These are phyloP conservation scores for Australoheros scitulus DNA, from an alignment of 2,113 vertebrate genomes.

Conservation along the genomic window DNA sequence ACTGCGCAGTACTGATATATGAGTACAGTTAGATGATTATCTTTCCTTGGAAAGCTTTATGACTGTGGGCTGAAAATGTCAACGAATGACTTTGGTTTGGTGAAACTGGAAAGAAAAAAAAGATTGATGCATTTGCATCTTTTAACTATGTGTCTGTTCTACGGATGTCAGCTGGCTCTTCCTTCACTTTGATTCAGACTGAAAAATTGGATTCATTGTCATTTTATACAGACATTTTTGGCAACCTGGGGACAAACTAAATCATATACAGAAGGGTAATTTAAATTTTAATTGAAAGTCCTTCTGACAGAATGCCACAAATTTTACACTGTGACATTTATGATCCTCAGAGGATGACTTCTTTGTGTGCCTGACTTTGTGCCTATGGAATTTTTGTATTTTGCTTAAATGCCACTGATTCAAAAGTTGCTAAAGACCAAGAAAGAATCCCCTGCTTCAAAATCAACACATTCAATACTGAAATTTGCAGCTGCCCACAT, in stretches of 20 bases:
- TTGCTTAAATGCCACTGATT: no score
- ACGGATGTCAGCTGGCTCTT: neutral
- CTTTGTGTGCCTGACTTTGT: neutral
- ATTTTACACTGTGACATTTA: neutral
- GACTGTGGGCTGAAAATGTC: neutral
- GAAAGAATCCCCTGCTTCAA: neutral
- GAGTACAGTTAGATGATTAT: neutral
- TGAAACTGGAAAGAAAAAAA: neutral
- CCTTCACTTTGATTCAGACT: neutral
- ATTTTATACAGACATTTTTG: no score
- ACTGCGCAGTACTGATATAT: neutral
- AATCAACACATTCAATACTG: neutral
- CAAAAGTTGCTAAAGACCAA: neutral
- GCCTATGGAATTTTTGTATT: neutral
- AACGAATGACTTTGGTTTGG: neutral
- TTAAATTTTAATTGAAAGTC: neutral
- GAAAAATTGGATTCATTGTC: neutral
- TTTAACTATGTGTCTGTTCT: neutral
- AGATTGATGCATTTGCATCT: neutral
- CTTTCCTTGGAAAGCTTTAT: slow-evolving; percentile 17
- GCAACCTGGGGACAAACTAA: neutral
- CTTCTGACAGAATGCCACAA: neutral
- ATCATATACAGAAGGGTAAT: neutral
- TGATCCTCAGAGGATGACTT: neutral
- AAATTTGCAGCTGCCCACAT: neutral